phyloP scores from a whole-genome alignment of 30 jellyfish, hydroid and myxozoan genomes.

The Turritopsis rubra region DNA sequence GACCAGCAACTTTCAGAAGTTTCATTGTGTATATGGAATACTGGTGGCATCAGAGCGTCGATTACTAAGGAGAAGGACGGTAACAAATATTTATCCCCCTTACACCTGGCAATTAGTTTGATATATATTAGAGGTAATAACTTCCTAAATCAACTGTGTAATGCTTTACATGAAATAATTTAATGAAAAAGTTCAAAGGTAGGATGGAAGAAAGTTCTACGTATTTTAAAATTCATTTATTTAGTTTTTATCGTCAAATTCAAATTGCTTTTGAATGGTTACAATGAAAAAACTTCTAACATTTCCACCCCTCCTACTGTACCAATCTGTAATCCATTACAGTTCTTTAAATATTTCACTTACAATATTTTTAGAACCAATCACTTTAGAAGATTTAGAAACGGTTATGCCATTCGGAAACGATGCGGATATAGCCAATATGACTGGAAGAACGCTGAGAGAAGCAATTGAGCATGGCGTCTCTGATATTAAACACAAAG shows the following conservation, averaged over 20 bases:
- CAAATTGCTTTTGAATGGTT: no score
- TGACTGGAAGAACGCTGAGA: conserved; percentile 58
- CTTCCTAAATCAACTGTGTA: no score
- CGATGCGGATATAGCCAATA: conserved; percentile 75
- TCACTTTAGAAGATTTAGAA: conserved; percentile 70
- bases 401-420: conserved; percentile 93
- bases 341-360: not conserved
- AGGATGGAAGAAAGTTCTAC: no score
- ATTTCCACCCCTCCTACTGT: no score
- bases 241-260: no score
- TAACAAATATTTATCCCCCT: no score
- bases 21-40: conserved; percentile 75
- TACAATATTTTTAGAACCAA: conserved; percentile 36
- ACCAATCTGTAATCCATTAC: not conserved
- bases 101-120: no score
- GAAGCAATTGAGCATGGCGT: conserved; percentile 74
- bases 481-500: conserved; percentile 37
- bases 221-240: no score
- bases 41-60: conserved; percentile 78
- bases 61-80: conserved; percentile 62
- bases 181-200: no score
- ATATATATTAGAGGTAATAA: no score
- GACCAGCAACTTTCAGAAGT: conserved; percentile 64
- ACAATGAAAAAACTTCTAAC: no score
- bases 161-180: no score